Evolutionary conservation across 2,888 invertebrate genomes (phyloP).

Genomic region (Ochlodes sylvanus): DNA sequence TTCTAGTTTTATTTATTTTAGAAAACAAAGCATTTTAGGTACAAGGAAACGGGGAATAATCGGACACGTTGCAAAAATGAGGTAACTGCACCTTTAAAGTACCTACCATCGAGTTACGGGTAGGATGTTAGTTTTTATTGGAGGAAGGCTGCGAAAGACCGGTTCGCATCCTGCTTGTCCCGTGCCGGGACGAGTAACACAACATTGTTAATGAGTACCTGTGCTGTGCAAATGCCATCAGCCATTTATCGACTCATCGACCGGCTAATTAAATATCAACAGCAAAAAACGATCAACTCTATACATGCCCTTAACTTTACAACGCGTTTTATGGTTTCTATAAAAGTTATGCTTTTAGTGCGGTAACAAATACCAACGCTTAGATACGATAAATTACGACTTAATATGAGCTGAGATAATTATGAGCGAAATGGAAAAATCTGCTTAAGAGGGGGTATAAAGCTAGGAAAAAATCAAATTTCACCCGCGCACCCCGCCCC

Average conservation of each 20-base stretch:
- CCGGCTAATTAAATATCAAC: slow-evolving; percentile 45
- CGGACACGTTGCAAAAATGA: slow-evolving; percentile 23
- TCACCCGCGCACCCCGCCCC: too few relatives aligned
- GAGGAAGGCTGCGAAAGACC: slow-evolving; percentile 55
- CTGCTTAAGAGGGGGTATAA: too few relatives aligned
- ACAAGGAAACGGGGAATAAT: neutral
- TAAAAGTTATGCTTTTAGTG: slow-evolving; percentile 3
- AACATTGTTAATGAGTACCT: slow-evolving; percentile 56
- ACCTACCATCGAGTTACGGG: slow-evolving; percentile 23
- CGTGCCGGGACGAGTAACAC: slow-evolving; percentile 60
- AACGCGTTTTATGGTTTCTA: slow-evolving; percentile 1
- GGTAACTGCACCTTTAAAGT: slow-evolving; percentile 41
- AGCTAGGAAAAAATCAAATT: too few relatives aligned
- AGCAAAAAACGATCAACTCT: slow-evolving; percentile 26
- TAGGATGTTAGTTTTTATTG: slow-evolving; percentile 56
- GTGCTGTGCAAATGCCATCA: slow-evolving; percentile 51
- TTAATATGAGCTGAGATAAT: too few relatives aligned
- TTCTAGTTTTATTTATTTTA: too few relatives aligned
- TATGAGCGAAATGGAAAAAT: too few relatives aligned
- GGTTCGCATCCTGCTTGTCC: slow-evolving; percentile 72
- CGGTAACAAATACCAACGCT: too few relatives aligned
- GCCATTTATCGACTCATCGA: slow-evolving; percentile 47
- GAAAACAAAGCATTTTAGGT: neutral
- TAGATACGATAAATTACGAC: too few relatives aligned
- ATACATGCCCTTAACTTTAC: slow-evolving; percentile 1